Conservation (phyloP, 2,888 invertebrate species). For the Agriopis leucophaearia region DNA sequence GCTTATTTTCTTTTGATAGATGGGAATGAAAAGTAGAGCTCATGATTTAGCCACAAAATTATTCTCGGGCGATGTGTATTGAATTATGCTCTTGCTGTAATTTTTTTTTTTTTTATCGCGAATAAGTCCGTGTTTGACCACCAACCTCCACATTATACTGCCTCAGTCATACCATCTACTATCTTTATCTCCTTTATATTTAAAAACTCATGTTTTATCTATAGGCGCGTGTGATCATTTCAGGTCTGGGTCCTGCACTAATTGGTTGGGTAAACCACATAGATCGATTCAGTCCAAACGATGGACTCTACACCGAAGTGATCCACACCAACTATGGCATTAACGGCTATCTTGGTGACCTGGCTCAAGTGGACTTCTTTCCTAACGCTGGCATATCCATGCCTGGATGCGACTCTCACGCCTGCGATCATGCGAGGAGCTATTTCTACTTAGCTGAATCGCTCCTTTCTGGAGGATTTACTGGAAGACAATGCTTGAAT, state of each 20-base stretch:
- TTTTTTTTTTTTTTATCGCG: too few relatives aligned
- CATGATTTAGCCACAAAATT: too few relatives aligned
- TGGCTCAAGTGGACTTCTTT: slow-evolving; percentile 71
- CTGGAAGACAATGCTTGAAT: slow-evolving; percentile 65
- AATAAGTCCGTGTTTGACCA: too few relatives aligned
- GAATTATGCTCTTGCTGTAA: too few relatives aligned
- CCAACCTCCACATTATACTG: too few relatives aligned
- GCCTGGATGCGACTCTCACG: slow-evolving; percentile 69
- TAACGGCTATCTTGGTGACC: slow-evolving; percentile 62
- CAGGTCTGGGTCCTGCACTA: slow-evolving; percentile 68
- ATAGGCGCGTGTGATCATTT: not conserved
- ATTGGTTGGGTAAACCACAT: slow-evolving; percentile 69
- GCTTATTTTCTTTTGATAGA: too few relatives aligned
- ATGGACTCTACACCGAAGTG: slow-evolving; percentile 70
- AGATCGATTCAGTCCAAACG: slow-evolving; percentile 61
- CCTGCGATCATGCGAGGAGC: slow-evolving; percentile 66
- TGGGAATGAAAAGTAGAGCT: too few relatives aligned
- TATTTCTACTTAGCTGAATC: slow-evolving; percentile 71
- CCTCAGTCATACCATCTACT: too few relatives aligned
- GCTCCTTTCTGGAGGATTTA: slow-evolving; percentile 62
- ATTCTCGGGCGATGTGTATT: too few relatives aligned
- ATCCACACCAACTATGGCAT: slow-evolving; percentile 71
- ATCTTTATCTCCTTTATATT: too few relatives aligned
- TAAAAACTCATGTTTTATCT: too few relatives aligned
- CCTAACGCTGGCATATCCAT: slow-evolving; percentile 71